A percentile compares a stretch with the other conserved stretches of the same genome.
phyloP scores from a whole-genome alignment of 2,797 vertebrate genomes.

The Paratrypauchen microcephalus region DNA sequence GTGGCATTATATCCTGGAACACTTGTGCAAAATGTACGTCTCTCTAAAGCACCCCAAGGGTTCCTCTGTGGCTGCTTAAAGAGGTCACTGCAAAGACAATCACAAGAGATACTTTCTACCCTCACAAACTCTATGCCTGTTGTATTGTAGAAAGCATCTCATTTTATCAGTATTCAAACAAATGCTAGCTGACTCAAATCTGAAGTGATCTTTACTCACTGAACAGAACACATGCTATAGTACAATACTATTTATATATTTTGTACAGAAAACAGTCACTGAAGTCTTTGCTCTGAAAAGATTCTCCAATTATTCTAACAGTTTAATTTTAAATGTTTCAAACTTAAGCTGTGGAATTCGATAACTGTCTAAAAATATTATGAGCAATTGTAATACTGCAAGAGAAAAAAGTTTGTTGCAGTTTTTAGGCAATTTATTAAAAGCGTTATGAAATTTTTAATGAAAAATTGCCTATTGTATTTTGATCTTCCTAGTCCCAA shows the following conservation, averaged over 20 bases:
- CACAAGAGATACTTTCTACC: background rate
- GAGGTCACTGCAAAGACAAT: slow-evolving; percentile 10
- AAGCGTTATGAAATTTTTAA: too few species aligned
- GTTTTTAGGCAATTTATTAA: background rate
- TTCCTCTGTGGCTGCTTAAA: background rate
- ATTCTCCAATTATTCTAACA: too few species aligned
- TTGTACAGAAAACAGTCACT: background rate
- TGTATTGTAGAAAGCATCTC: background rate
- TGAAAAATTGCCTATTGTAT: too few species aligned
- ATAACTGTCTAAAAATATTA: background rate
- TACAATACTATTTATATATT: background rate
- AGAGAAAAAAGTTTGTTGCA: background rate
- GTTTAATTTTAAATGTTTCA: background rate
- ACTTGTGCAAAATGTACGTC: background rate
- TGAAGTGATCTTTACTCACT: background rate
- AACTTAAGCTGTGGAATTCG: background rate
- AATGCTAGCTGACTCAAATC: background rate
- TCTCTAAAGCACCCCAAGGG: slow-evolving; percentile 1
- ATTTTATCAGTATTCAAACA: background rate
- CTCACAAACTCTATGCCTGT: background rate
- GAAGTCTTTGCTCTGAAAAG: background rate
- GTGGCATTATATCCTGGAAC: slow-evolving; percentile 7
- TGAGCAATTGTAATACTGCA: background rate
- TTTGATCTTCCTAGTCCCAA: too few species aligned
- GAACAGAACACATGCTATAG: background rate